phyloP scores from a whole-genome alignment of 2,888 invertebrate genomes.

The Chrysomela aeneicollis region DNA sequence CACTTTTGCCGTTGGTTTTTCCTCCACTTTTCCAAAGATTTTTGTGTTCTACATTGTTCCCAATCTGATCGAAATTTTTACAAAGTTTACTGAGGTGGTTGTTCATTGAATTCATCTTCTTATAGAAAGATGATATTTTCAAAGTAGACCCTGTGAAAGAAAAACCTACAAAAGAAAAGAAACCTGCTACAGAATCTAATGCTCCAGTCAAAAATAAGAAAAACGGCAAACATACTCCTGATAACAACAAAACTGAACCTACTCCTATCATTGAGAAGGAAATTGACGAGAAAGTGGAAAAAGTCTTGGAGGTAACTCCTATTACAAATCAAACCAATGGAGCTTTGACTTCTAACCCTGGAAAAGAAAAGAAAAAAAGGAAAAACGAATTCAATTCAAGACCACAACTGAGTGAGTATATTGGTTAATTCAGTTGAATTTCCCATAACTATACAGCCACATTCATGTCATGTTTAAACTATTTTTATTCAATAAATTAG shows the following conservation, averaged over 20 bases:
- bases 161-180: slow-evolving; percentile 35
- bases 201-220: slow-evolving; percentile 49
- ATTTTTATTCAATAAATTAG: too few relatives aligned
- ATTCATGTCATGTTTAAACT: too few relatives aligned
- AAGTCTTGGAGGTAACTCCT: slow-evolving; percentile 30
- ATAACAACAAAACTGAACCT: slow-evolving; percentile 15
- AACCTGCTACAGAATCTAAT: slow-evolving; percentile 27
- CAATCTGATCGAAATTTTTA: too few relatives aligned
- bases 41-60: too few relatives aligned
- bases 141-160: slow-evolving; percentile 39
- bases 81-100: too few relatives aligned
- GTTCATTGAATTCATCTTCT: too few relatives aligned
- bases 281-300: slow-evolving; percentile 41
- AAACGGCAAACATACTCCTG: slow-evolving; percentile 24
- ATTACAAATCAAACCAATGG: slow-evolving; percentile 25
- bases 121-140: slow-evolving; percentile 37
- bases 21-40: too few relatives aligned
- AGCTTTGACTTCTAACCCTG: slow-evolving; percentile 41
- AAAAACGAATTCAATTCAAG: slow-evolving; percentile 65
- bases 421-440: too few relatives aligned
- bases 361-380: slow-evolving; percentile 66
- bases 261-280: slow-evolving; percentile 42
- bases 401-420: slow-evolving; percentile 64
- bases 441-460: too few relatives aligned
- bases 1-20: too few relatives aligned